Conservation (phyloP, 2,113 vertebrate genomes). For the Caracal caracal region DNA sequence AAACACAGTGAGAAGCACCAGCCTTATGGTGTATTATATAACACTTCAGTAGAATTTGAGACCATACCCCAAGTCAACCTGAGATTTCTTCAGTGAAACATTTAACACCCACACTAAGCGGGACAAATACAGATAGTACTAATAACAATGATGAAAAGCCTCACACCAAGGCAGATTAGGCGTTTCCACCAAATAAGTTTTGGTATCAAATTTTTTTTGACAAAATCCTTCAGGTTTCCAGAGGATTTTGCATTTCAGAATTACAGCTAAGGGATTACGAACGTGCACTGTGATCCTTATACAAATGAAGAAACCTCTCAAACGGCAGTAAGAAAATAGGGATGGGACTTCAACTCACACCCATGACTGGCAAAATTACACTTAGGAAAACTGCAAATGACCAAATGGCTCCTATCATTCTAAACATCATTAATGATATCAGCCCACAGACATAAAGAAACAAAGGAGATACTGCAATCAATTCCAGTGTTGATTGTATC, state of each 20-base stretch:
- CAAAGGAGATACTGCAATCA: not conserved
- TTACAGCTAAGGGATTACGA: not conserved
- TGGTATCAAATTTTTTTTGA: not conserved
- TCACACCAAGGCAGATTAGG: not conserved
- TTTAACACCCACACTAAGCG: not conserved
- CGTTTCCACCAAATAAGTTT: not conserved
- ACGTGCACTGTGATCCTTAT: not conserved
- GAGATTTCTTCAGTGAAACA: not conserved
- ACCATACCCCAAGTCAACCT: not conserved
- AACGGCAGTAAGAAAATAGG: not conserved
- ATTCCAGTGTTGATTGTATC: not conserved
- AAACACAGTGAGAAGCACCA: not conserved
- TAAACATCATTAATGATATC: conserved; percentile 10
- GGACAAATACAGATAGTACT: not conserved
- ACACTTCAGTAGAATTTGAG: not conserved
- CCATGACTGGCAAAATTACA: not conserved
- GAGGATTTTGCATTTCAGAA: not conserved
- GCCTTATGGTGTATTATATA: not conserved
- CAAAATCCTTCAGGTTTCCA: conserved; percentile 13
- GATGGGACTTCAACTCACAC: not conserved
- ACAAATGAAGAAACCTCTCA: not conserved
- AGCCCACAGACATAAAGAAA: not conserved
- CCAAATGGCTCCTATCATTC: not conserved
- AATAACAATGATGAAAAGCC: not conserved
- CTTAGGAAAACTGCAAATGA: conserved; percentile 11